A percentile compares a stretch with the other conserved stretches of the same genome.
These are phyloP conservation scores for Phylloscopus collybita DNA, from an alignment of 2,797 vertebrate genomes.

Conservation along the genomic window DNA sequence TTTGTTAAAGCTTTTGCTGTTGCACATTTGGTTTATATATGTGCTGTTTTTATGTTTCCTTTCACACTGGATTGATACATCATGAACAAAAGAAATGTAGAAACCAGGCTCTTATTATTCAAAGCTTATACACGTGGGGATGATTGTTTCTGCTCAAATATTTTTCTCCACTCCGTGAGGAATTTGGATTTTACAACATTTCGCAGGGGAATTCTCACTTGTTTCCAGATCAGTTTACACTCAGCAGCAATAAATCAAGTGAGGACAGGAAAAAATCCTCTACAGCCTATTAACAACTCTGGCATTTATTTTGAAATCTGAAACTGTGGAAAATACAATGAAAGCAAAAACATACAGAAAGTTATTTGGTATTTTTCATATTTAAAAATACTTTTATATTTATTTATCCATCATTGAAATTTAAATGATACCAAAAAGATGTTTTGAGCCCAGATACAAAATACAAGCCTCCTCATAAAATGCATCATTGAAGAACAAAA, in stretches of 20 bases:
- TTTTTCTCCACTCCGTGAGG: slow-evolving; percentile 45
- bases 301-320: slow-evolving; percentile 64
- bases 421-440: background rate
- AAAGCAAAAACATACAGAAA: background rate
- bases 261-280: slow-evolving; percentile 32
- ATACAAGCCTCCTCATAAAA: slow-evolving; percentile 46
- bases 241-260: slow-evolving; percentile 64
- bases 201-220: slow-evolving; percentile 59
- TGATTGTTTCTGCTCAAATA: slow-evolving; percentile 48
- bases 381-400: slow-evolving; percentile 38
- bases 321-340: slow-evolving; percentile 40
- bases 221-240: slow-evolving; percentile 68
- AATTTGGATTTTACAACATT: slow-evolving; percentile 72
- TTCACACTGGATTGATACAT: slow-evolving; percentile 30
- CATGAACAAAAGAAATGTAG: slow-evolving; percentile 60
- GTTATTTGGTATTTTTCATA: background rate
- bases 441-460: slow-evolving; percentile 3
- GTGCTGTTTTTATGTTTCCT: slow-evolving; percentile 54
- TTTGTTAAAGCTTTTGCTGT: slow-evolving; percentile 70
- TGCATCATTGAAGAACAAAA: background rate
- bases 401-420: slow-evolving; percentile 4
- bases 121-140: slow-evolving; percentile 38
- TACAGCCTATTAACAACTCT: slow-evolving; percentile 54
- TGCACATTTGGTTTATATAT: slow-evolving; percentile 39
- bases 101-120: slow-evolving; percentile 60